phyloP scores from a whole-genome alignment of 2,113 vertebrate species.

The Castor canadensis region DNA sequence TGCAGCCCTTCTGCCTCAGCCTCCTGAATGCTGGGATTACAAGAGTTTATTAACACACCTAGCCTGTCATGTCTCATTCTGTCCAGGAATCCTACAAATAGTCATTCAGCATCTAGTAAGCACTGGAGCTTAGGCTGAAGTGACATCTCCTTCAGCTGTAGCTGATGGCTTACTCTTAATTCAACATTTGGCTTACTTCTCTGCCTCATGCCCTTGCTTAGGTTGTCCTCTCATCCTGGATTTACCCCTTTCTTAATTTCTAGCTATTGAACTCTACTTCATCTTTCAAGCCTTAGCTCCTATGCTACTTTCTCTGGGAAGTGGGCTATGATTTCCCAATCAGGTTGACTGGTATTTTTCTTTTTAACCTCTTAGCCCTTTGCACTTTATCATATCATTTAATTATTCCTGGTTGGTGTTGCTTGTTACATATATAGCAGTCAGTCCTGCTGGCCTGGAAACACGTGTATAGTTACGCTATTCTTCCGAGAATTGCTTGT shows the following conservation, averaged over 20 bases:
- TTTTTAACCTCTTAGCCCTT: slow-evolving; percentile 12
- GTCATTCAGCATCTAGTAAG: background rate
- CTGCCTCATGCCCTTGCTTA: background rate
- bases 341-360: slow-evolving; percentile 9
- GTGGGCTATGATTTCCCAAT: background rate
- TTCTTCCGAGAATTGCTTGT: background rate
- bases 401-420: background rate
- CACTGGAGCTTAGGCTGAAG: background rate
- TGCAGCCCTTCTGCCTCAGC: background rate
- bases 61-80: background rate
- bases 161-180: background rate
- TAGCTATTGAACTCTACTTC: background rate
- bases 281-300: background rate
- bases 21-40: background rate
- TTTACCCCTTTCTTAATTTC: background rate
- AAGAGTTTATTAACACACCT: background rate
- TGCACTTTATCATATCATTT: background rate
- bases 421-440: background rate
- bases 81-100: background rate
- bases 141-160: background rate
- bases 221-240: background rate
- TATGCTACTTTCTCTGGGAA: background rate
- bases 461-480: background rate
- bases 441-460: background rate
- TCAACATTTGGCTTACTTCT: background rate